Evolutionary conservation across 2,888 invertebrate species (phyloP).

Genomic region (Drosophila kambysellisi): DNA sequence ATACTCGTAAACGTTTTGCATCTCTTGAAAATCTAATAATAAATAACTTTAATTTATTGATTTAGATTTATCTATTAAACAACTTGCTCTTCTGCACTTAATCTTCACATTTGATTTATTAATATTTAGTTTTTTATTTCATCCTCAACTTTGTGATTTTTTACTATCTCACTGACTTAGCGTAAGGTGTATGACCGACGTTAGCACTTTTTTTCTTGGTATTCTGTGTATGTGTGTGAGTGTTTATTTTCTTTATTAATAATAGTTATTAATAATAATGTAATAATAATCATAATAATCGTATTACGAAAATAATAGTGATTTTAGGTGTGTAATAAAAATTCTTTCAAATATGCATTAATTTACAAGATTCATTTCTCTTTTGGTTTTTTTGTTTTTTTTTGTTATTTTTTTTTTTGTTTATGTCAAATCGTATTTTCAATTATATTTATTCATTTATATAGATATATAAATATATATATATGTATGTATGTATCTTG

Average conservation of each 20-base stretch:
- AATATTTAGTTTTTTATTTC: slow-evolving; percentile 26
- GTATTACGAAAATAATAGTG: slow-evolving; percentile 74
- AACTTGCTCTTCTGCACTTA: slow-evolving; percentile 26
- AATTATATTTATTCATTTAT: slow-evolving; percentile 20
- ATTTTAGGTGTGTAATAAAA: slow-evolving; percentile 68
- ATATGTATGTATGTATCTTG: slow-evolving; percentile 30
- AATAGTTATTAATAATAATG: slow-evolving; percentile 57
- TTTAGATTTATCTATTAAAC: slow-evolving; percentile 62
- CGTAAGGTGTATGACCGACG: slow-evolving; percentile 50
- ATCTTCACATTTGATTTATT: slow-evolving; percentile 7
- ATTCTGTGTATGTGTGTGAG: slow-evolving; percentile 13
- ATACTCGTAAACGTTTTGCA: slow-evolving; percentile 64
- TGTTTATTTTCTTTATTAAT: slow-evolving; percentile 30
- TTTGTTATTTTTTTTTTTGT: not conserved
- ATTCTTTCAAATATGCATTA: slow-evolving; percentile 67
- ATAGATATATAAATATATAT: slow-evolving; percentile 25
- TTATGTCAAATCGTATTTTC: slow-evolving; percentile 44
- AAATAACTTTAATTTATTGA: slow-evolving; percentile 55
- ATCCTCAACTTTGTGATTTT: slow-evolving; percentile 38
- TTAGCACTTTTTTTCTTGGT: slow-evolving; percentile 59
- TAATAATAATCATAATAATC: slow-evolving; percentile 59
- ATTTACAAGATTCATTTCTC: slow-evolving; percentile 55
- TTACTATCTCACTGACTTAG: slow-evolving; percentile 48
- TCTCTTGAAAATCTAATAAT: slow-evolving; percentile 59
- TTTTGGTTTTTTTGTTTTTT: not conserved